These are phyloP conservation scores for Coracias cyanogaster DNA, from an alignment of 2,797 vertebrate genomes.

Conservation along the genomic window DNA sequence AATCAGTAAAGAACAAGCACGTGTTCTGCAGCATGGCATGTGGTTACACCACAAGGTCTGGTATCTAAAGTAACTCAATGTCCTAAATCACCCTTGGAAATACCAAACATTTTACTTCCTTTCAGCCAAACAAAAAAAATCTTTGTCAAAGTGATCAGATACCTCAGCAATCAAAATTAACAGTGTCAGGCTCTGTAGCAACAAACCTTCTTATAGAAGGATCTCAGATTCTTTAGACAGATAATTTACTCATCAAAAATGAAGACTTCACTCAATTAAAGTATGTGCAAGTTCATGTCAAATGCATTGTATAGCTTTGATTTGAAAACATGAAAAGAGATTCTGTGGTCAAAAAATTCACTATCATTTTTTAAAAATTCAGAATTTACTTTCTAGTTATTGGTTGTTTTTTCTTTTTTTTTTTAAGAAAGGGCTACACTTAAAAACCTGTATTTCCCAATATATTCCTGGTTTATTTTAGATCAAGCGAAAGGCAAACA, in stretches of 20 bases:
- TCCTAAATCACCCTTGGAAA: neutral
- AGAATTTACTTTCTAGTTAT: neutral
- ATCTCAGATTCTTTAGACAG: neutral
- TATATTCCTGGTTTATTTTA: neutral
- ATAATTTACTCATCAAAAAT: neutral
- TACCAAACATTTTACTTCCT: neutral
- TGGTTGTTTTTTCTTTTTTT: neutral
- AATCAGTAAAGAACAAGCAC: neutral
- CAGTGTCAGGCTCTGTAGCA: neutral
- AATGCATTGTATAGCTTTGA: neutral
- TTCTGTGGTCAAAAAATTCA: neutral
- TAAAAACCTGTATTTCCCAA: neutral
- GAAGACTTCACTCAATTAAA: neutral
- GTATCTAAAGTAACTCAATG: neutral
- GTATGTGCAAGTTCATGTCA: neutral
- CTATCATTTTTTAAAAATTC: neutral
- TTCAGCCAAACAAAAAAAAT: neutral
- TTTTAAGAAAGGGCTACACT: neutral
- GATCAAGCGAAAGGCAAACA: neutral
- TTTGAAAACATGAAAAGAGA: neutral
- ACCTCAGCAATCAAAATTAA: neutral
- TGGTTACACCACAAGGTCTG: neutral
- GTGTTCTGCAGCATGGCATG: neutral
- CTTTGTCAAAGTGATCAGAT: neutral
- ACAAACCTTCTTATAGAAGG: neutral